Evolutionary conservation across 2,113 vertebrate genomes (phyloP).

Genomic region (Lophochroa leadbeateri): DNA sequence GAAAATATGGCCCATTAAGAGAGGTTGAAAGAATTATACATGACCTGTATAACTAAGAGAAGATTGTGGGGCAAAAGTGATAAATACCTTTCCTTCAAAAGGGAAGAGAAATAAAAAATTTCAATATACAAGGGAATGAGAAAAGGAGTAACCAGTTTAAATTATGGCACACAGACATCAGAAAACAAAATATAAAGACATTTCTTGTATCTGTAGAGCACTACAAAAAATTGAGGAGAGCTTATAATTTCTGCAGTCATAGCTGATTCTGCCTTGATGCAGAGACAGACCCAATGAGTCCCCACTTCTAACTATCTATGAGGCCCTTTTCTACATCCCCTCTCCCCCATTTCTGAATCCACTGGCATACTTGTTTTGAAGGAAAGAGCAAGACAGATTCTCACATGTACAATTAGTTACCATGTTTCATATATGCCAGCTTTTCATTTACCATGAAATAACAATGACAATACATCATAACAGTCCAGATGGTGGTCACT

Average conservation of each 20-base stretch:
- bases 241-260: background rate
- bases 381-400: background rate
- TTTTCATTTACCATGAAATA: background rate
- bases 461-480: background rate
- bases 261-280: background rate
- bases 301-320: background rate
- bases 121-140: background rate
- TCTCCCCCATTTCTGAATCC: background rate
- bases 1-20: background rate
- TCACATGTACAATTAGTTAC: background rate
- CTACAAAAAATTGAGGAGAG: background rate
- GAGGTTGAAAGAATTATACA: background rate
- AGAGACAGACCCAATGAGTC: background rate
- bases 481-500: background rate
- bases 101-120: background rate
- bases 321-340: background rate
- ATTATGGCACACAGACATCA: background rate
- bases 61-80: background rate
- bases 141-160: background rate
- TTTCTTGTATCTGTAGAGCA: background rate
- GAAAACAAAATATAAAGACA: background rate
- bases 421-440: background rate
- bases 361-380: background rate
- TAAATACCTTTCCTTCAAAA: background rate
- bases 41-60: background rate